phyloP scores from a whole-genome alignment of 1,140 invertebrate species.

The Zaprionus vittiger region DNA sequence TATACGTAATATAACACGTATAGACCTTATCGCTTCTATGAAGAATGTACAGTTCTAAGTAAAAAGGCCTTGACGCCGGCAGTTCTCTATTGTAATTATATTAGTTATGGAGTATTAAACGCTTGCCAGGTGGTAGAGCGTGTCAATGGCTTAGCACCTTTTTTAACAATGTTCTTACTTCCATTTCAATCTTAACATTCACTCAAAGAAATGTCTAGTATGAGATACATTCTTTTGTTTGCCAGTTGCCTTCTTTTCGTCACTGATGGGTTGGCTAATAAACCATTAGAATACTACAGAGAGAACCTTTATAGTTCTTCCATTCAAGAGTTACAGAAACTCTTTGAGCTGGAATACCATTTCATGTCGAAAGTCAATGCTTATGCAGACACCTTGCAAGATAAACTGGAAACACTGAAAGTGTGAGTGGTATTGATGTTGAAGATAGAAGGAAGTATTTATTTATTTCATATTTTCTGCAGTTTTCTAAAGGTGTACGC shows the following conservation, averaged over 20 bases:
- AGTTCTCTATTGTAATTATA: not conserved
- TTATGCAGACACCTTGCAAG: conserved; percentile 29
- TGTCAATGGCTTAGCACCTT: not conserved
- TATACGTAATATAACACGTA: too few species aligned
- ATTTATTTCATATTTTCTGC: not conserved
- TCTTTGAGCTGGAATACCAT: conserved; percentile 32
- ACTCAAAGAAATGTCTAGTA: not conserved
- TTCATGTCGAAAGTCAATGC: conserved; percentile 37
- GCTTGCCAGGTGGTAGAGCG: not conserved
- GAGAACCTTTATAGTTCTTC: not conserved
- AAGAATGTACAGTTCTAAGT: too few species aligned
- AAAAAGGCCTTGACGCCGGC: too few species aligned
- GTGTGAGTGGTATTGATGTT: conserved; percentile 26
- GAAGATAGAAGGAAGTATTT: not conserved
- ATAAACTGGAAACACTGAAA: conserved; percentile 42
- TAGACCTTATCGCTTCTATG: too few species aligned
- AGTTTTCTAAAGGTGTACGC: conserved; percentile 33
- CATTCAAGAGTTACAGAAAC: not conserved
- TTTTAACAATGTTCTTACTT: not conserved
- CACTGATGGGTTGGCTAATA: not conserved
- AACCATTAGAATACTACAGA: not conserved
- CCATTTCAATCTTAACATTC: not conserved
- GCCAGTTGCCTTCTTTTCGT: not conserved
- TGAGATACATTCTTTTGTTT: not conserved
- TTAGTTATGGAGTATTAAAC: not conserved